Conservation (phyloP, 2,113 vertebrate species). For the Rhinopithecus roxellana region DNA sequence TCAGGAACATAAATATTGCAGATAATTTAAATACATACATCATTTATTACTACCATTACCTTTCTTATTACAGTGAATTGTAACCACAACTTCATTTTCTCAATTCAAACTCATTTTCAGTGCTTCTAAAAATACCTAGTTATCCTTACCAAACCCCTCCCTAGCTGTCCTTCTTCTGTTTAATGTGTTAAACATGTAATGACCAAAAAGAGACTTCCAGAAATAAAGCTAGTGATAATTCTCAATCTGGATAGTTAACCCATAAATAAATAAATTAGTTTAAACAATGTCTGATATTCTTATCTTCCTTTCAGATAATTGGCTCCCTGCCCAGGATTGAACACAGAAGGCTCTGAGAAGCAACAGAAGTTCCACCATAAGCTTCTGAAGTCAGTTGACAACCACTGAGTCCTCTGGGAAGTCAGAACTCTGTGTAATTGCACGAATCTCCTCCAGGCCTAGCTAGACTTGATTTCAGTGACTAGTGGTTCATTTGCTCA, state of each 20-base stretch:
- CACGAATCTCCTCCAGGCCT: conserved; percentile 51
- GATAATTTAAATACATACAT: neutral
- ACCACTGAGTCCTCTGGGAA: neutral
- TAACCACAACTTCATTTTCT: neutral
- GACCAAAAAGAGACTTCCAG: neutral
- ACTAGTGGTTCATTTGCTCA: conserved; percentile 42
- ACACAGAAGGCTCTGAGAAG: conserved; percentile 3
- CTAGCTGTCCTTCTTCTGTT: neutral
- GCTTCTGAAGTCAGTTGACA: conserved; percentile 37
- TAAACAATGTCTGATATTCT: neutral
- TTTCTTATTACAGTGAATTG: neutral
- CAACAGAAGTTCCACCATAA: conserved; percentile 61
- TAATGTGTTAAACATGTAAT: neutral
- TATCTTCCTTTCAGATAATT: conserved; percentile 24
- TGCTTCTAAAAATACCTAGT: neutral
- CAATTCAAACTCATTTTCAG: neutral
- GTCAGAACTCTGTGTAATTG: conserved; percentile 16
- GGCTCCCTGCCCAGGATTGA: conserved; percentile 13
- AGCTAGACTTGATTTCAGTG: conserved; percentile 27
- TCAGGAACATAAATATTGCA: neutral
- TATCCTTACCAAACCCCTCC: neutral
- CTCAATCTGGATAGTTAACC: conserved; percentile 4
- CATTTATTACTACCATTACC: neutral
- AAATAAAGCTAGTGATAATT: conserved; percentile 43
- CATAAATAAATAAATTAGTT: conserved; percentile 15